Conservation (phyloP, 1,140 invertebrate genomes). For the Melitaea cinxia region DNA sequence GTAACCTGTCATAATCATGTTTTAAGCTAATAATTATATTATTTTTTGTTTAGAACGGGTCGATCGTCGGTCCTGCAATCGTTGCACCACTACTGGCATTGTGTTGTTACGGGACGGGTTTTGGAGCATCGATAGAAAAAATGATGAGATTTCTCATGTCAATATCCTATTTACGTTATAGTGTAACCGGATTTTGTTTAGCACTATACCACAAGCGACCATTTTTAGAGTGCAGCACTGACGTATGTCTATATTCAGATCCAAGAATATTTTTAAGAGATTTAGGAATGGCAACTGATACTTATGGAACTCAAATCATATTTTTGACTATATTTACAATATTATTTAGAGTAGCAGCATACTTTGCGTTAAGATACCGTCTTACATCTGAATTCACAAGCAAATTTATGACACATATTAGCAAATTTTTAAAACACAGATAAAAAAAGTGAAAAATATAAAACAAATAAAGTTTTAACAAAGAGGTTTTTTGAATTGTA, state of each 20-base stretch:
- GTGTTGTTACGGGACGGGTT: slow-evolving; percentile 85
- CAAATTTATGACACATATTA: slow-evolving; percentile 74
- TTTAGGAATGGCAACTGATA: slow-evolving; percentile 72
- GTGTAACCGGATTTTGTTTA: slow-evolving; percentile 78
- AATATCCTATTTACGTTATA: slow-evolving; percentile 83
- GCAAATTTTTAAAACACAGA: slow-evolving; percentile 76
- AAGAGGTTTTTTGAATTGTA: neutral
- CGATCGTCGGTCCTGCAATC: slow-evolving; percentile 82
- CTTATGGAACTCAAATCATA: slow-evolving; percentile 67
- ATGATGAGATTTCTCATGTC: slow-evolving; percentile 83
- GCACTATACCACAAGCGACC: slow-evolving; percentile 67
- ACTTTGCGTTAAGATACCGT: slow-evolving; percentile 70
- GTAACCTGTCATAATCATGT: no score
- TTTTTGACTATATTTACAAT: slow-evolving; percentile 72
- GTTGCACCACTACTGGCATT: slow-evolving; percentile 83
- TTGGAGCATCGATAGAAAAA: slow-evolving; percentile 82
- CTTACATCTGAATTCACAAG: slow-evolving; percentile 76
- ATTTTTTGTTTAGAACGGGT: slow-evolving; percentile 82
- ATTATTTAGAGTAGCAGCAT: slow-evolving; percentile 72
- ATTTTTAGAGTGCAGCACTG: slow-evolving; percentile 63
- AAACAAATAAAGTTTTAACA: neutral
- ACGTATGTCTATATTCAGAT: slow-evolving; percentile 83
- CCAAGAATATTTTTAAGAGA: slow-evolving; percentile 79
- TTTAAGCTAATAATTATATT: no score
- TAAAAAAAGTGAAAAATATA: slow-evolving; percentile 33